These are phyloP conservation scores for Berghia stephanieae DNA, from an alignment of 1,140 invertebrate species.

Conservation along the genomic window DNA sequence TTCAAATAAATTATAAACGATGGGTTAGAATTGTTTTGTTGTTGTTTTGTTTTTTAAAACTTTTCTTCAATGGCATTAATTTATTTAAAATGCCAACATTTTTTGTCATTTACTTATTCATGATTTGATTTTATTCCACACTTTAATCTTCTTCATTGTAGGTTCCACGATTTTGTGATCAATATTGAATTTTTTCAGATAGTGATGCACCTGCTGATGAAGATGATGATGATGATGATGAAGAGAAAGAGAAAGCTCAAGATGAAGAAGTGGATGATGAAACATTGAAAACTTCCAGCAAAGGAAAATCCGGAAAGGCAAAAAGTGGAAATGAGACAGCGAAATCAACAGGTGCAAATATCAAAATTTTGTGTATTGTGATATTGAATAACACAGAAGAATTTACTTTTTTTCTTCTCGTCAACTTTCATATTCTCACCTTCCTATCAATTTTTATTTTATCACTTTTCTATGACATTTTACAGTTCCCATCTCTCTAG, in stretches of 20 bases:
- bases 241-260: background rate
- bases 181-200: constrained; percentile 7
- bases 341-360: background rate
- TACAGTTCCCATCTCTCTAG: no score
- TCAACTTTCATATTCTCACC: no score
- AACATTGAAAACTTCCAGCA: constrained; percentile 10
- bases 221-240: constrained; percentile 20
- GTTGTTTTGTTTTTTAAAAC: background rate
- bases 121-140: no score
- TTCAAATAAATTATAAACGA: no score
- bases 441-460: background rate
- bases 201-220: constrained; percentile 29
- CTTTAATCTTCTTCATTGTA: no score
- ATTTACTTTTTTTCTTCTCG: no score
- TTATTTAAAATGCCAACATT: background rate
- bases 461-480: no score
- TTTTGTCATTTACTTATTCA: background rate
- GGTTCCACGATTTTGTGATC: no score
- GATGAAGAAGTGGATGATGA: constrained; percentile 19
- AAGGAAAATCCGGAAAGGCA: constrained; percentile 33
- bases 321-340: background rate
- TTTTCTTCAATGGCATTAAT: background rate
- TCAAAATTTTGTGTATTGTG: background rate
- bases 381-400: background rate
- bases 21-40: background rate